Percentiles rank a stretch among this genome's conserved stretches.
Conservation (phyloP, 1,140 invertebrate genomes). For the Drosophila eugracilis region DNA sequence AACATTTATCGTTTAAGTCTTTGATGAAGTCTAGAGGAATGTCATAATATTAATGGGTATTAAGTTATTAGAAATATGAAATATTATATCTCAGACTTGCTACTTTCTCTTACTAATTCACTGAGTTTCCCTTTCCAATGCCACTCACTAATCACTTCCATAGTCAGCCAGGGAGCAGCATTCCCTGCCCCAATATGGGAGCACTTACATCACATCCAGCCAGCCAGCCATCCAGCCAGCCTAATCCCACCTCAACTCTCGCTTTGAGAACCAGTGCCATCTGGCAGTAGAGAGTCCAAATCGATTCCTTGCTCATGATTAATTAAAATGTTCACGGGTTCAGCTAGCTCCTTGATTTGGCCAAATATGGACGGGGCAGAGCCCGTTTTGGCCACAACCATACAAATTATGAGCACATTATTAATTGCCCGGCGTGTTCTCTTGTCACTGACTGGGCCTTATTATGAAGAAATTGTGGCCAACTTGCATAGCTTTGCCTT, state of each 20-base stretch:
- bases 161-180: constrained; percentile 1
- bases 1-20: too few species aligned
- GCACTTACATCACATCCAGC: constrained; percentile 33
- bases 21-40: too few species aligned
- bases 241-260: constrained; percentile 42
- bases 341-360: constrained; percentile 18
- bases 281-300: constrained; percentile 32
- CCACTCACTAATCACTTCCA: constrained; percentile 31
- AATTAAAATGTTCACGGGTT: constrained; percentile 74
- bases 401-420: constrained; percentile 83
- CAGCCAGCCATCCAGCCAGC: constrained; percentile 30
- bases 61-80: too few species aligned
- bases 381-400: constrained; percentile 63
- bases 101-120: too few species aligned
- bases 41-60: too few species aligned
- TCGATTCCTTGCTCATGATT: constrained; percentile 57
- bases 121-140: constrained; percentile 19
- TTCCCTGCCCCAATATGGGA: constrained; percentile 35
- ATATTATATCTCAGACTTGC: too few species aligned
- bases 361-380: constrained; percentile 53
- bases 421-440: constrained; percentile 66
- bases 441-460: constrained; percentile 33
- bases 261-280: constrained; percentile 58
- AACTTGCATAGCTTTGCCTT: constrained; percentile 73
- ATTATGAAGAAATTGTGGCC: constrained; percentile 77